These are phyloP conservation scores for Pseudomugil tenellus DNA, from an alignment of 2,797 vertebrate genomes.

Conservation along the genomic window DNA sequence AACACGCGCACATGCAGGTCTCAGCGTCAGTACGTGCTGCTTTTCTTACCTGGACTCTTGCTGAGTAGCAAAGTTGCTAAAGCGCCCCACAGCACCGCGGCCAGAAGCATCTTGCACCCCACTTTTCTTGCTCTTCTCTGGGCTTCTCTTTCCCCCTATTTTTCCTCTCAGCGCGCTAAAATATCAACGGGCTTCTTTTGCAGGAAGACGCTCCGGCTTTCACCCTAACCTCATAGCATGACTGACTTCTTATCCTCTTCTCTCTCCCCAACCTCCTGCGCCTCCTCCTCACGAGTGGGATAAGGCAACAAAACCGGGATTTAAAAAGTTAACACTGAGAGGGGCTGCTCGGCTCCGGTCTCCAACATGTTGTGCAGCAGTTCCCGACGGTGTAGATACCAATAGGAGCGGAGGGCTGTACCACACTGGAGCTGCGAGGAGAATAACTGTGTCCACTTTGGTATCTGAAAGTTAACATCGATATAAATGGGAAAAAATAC, in stretches of 20 bases:
- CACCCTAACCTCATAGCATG: conserved; percentile 70
- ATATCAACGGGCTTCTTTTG: conserved; percentile 49
- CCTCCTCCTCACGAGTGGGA: conserved; percentile 45
- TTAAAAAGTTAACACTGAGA: conserved; percentile 71
- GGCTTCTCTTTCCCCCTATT: conserved; percentile 41
- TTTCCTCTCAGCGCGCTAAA: conserved; percentile 51
- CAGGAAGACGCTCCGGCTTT: conserved; percentile 58
- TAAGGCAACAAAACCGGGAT: conserved; percentile 61
- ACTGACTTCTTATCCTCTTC: conserved; percentile 53
- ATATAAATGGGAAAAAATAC: rapidly evolving
- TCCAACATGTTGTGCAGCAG: conserved; percentile 79
- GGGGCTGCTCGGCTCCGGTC: conserved; percentile 17
- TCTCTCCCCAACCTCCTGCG: conserved; percentile 41
- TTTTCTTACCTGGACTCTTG: conserved; percentile 76
- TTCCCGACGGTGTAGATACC: conserved; percentile 56
- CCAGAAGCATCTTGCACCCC: conserved; percentile 77
- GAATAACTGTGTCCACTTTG: rapidly evolving
- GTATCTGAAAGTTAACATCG: rapidly evolving
- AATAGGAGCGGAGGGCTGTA: conserved; percentile 79
- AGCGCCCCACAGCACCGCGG: conserved; percentile 75
- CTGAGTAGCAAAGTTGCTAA: conserved; percentile 77
- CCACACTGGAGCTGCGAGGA: conserved; percentile 63
- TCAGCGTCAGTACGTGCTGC: background rate
- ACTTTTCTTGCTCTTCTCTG: conserved; percentile 61
- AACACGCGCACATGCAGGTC: conserved; percentile 34